Conservation (phyloP, 2,113 vertebrate genomes). For the Pluvianellus socialis region DNA sequence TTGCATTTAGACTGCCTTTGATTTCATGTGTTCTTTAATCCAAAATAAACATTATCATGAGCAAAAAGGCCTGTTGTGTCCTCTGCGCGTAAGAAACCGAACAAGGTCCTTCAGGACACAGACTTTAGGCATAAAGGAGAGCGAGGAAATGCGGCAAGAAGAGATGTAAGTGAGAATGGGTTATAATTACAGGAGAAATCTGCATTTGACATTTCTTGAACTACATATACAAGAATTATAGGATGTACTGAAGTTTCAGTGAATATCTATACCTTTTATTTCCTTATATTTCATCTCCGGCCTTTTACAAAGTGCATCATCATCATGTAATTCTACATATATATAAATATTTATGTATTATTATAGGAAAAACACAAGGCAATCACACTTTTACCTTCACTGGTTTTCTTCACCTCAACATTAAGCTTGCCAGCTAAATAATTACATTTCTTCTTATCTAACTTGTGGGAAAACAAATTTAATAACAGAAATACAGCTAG, state of each 20-base stretch:
- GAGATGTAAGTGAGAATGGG: not conserved
- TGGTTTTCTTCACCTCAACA: conserved; percentile 39
- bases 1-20: not conserved
- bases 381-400: conserved; percentile 43
- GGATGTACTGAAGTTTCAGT: not conserved
- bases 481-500: conserved; percentile 60
- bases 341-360: conserved; percentile 53
- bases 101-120: conserved; percentile 26
- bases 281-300: conserved; percentile 42
- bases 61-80: not conserved
- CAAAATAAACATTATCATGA: conserved; percentile 8
- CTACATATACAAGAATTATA: conserved; percentile 8
- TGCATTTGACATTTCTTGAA: conserved; percentile 39
- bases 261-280: conserved; percentile 14
- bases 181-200: conserved; percentile 12
- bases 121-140: not conserved
- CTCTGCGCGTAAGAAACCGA: not conserved
- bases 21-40: not conserved
- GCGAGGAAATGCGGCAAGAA: not conserved
- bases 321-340: not conserved
- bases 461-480: conserved; percentile 60
- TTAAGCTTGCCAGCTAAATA: conserved; percentile 48
- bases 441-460: conserved; percentile 64
- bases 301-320: conserved; percentile 19
- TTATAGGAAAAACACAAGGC: conserved; percentile 11